A percentile compares a stretch with the other conserved stretches of the same genome.
phyloP scores from a whole-genome alignment of 2,113 vertebrate species.

The Aix galericulata region DNA sequence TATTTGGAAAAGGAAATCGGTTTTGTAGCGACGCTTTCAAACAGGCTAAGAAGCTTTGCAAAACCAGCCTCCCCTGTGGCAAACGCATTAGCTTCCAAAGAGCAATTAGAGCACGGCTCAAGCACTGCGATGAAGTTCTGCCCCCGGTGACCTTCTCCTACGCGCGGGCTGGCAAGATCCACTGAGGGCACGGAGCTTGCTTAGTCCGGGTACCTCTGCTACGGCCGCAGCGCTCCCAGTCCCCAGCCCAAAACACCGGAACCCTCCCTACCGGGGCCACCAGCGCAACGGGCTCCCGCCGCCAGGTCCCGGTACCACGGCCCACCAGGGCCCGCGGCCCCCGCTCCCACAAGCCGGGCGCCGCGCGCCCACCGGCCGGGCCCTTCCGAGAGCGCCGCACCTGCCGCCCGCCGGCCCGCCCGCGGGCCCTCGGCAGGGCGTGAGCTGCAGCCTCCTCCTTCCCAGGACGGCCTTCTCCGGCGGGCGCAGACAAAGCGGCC shows the following conservation, averaged over 20 bases:
- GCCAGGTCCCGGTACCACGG: not conserved
- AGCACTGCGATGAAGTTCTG: constrained; percentile 1
- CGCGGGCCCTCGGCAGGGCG: not conserved
- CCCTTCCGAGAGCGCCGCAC: not conserved
- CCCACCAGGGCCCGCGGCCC: not conserved
- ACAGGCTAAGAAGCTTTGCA: not conserved
- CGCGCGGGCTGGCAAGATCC: not conserved
- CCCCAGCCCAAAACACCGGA: not conserved
- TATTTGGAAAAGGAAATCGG: not conserved
- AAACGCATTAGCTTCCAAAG: not conserved
- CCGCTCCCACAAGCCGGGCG: not conserved
- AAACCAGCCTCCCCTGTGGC: not conserved
- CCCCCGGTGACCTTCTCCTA: constrained; percentile 49
- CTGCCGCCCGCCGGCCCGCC: not conserved
- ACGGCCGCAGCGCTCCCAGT: not conserved
- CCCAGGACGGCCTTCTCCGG: not conserved
- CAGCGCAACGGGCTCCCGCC: not conserved
- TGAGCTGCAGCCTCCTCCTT: not conserved
- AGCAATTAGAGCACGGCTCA: not conserved
- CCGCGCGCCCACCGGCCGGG: not conserved
- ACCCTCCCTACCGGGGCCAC: not conserved
- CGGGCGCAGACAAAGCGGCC: not conserved
- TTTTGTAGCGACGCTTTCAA: constrained; percentile 1
- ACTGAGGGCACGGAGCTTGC: not conserved
- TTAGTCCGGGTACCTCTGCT: not conserved